Evolutionary conservation across 2,888 invertebrate species (phyloP), one percentile per base, ranked within the genome.

Genomic region (Aromia moschata): DNA sequence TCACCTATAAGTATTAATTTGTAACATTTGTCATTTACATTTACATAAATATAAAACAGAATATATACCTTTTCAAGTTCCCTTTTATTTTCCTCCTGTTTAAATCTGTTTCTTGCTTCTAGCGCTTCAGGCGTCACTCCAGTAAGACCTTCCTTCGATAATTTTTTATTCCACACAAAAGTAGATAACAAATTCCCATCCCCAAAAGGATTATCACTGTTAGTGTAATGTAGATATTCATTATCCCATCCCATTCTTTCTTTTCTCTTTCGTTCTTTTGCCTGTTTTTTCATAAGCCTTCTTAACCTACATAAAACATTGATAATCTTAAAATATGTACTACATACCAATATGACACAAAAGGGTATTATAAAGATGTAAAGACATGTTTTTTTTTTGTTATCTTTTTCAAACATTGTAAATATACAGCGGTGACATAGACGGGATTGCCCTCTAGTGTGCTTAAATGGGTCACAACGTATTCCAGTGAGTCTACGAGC

Each of bases 181-280:
- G 96, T 93, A 25, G 97, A 91, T 2, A 97, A 86, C 33, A 99
- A 85, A 72, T 96, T 95, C 0, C 94, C 93, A 84, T 99, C 99
- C 0, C 98, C 98, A 80, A 98, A 99, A 0, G 99, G 99, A 82
- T 99, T 99, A 80, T 99, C 98, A 49, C 93, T 92, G 80, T 99
- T 97, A 0, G 98, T 98, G 76, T 98, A 99, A 75, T 96, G 95
- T 61, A 96, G 87, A 77, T 96, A 96, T 79, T 98, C 97, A 65
- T 92, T 94, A 79, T 97, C 97, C 97, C 96, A 97, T 3, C 97
- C 97, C 96, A 97, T 96, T 66, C 94, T 85, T 78, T 95, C 93
- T 55, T 96, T 92, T 0, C 94, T 83, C 61, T 88, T 89, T 1
- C 92, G 85, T 79, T 96, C 96, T 74, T 98, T 98, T 0, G 89